Evolutionary conservation across 2,113 vertebrate genomes (phyloP), one percentile per base, ranked within the genome.

Genomic region (Odocoileus hemionus): DNA sequence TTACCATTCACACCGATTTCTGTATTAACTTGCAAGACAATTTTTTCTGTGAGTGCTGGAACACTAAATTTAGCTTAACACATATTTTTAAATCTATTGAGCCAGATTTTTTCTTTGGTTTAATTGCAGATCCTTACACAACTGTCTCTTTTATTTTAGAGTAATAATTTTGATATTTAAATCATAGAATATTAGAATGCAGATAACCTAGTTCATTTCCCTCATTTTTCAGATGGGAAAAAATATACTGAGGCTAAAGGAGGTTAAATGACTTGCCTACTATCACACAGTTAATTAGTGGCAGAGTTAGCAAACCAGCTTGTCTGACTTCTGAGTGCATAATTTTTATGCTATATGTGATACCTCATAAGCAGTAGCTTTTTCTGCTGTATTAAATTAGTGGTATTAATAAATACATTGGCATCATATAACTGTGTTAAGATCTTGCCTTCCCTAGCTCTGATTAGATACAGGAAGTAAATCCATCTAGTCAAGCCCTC

Each of bases 1-100:
- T 98, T 98, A 97, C 96, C 91, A 98, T 97, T 98, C 87, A 57
- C 94, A 92, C 92, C 82, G n/a, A 92, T 96, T 96, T 98, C 97
- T 97, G 28, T 47, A 98, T 94, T 97, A 98, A 86, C 55, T 98
- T 85, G 70, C 87, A 98, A 98, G 87, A 47, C 85, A 97, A 94
- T 98, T 98, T 96, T 97, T 86, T 97, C 64, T 45, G 21, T 83
- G 87, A 97, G 64, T 97, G 97, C 94, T 93, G 95, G 97, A 97
- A 82, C 89, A 36, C 96, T 96, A 98, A 97, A 98, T 98, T 97
- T 97, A 98, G 89, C 39, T 98, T 97, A 76, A 92, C 95, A 60
- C 36, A 95, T 94, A 76, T 93, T 95, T 95, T 94, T 91, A 95
- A 95, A 96, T 97, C 90, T 98, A 89, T 95, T 92, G 89, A 98